Evolutionary conservation across 2,797 vertebrate genomes (phyloP).

Genomic region (Melanotaenia maccullochi): DNA sequence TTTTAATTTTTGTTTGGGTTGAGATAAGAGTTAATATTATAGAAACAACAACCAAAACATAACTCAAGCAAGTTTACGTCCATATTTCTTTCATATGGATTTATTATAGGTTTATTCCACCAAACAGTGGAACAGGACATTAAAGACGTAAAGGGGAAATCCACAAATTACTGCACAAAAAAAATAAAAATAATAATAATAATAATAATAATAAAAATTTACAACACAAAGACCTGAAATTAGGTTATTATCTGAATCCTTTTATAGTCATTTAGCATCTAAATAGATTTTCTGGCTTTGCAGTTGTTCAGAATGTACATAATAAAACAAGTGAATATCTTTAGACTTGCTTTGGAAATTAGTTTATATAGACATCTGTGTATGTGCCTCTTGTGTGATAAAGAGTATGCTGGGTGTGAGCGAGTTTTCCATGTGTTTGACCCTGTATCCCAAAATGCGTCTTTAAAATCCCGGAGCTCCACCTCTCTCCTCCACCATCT

Average conservation of each 20-base stretch:
- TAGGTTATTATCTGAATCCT: not conserved
- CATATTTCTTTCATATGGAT: too few relatives aligned
- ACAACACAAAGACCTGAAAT: rapidly evolving
- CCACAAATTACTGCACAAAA: rapidly evolving
- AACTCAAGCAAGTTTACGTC: too few relatives aligned
- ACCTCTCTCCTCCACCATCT: conserved; percentile 73
- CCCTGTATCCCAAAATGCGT: conserved; percentile 55
- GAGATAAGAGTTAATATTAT: too few relatives aligned
- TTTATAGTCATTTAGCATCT: not conserved
- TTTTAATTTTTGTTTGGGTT: too few relatives aligned
- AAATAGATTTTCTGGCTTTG: not conserved
- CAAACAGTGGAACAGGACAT: too few relatives aligned
- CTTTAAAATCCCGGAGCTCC: conserved; percentile 60
- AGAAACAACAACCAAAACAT: too few relatives aligned
- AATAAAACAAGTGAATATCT: not conserved
- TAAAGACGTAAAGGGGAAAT: not conserved
- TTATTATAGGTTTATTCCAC: too few relatives aligned
- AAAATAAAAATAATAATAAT: too few relatives aligned
- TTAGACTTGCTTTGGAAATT: conserved; percentile 5
- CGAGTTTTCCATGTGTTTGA: conserved; percentile 49
- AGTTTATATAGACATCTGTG: conserved; percentile 3
- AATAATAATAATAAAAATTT: not conserved
- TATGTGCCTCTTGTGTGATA: not conserved
- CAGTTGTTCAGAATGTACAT: not conserved
- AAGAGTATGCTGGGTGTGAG: conserved; percentile 16